These are phyloP conservation scores for Thyatira batis DNA, from an alignment of 2,888 invertebrate species.

Conservation along the genomic window DNA sequence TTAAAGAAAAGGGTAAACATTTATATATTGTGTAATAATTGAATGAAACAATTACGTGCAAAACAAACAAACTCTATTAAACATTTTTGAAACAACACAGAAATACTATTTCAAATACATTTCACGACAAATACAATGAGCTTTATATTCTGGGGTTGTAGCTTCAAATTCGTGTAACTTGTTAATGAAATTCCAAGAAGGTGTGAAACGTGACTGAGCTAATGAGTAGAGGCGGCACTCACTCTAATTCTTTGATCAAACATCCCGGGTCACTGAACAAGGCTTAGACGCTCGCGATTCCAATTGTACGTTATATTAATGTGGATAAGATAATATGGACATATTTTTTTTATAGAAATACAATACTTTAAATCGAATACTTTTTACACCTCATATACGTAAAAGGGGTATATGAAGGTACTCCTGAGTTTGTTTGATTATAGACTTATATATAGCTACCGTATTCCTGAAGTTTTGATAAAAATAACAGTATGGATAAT, in stretches of 20 bases:
- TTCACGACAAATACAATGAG: conserved; percentile 2
- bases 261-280: conserved; percentile 72
- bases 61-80: too few species aligned
- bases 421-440: too few species aligned
- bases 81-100: too few species aligned
- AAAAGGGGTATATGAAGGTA: too few species aligned
- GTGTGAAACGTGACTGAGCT: conserved; percentile 64
- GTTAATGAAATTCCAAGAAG: conserved; percentile 41
- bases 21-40: too few species aligned
- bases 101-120: background rate
- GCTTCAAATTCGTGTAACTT: conserved; percentile 16
- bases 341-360: background rate
- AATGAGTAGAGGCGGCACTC: conserved; percentile 59
- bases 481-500: too few species aligned
- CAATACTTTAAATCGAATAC: too few species aligned
- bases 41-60: too few species aligned
- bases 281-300: conserved; percentile 27
- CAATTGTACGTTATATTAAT: conserved; percentile 14
- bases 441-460: too few species aligned
- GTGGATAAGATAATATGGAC: conserved; percentile 17
- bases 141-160: conserved; percentile 2
- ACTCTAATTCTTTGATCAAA: conserved; percentile 73
- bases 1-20: too few species aligned
- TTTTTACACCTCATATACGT: too few species aligned
- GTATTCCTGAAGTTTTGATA: too few species aligned